Percentiles rank a stretch among this genome's conserved stretches.
phyloP scores from a whole-genome alignment of 2,888 invertebrate genomes.

The Minunthozetes semirufus region DNA sequence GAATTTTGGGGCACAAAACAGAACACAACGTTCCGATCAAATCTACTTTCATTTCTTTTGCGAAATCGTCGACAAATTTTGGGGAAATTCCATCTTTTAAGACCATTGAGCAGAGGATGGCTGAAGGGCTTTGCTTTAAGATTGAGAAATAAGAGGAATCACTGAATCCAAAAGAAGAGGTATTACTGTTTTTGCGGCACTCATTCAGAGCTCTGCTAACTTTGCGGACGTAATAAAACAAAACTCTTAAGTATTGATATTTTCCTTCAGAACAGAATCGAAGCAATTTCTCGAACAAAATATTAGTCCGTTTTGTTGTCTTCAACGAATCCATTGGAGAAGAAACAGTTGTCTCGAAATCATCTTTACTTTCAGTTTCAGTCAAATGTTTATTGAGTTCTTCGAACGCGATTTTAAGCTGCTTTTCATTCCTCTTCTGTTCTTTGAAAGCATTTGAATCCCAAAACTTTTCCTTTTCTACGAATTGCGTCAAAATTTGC shows the following conservation, averaged over 20 bases:
- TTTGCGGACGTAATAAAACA: conserved; percentile 41
- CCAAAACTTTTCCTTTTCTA: not conserved
- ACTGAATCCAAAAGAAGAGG: not conserved
- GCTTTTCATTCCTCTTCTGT: not conserved
- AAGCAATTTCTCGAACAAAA: conserved; percentile 33
- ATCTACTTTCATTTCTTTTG: conserved; percentile 38
- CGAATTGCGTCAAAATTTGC: not conserved
- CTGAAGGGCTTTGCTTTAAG: conserved; percentile 42
- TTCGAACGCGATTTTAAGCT: conserved; percentile 13
- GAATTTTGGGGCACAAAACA: conserved; percentile 35
- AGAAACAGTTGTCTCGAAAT: conserved; percentile 15
- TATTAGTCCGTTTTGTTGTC: conserved; percentile 7
- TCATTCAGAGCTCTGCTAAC: conserved; percentile 40
- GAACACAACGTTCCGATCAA: conserved; percentile 36
- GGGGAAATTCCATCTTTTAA: conserved; percentile 41
- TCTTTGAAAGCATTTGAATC: not conserved
- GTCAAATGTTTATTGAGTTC: conserved; percentile 19
- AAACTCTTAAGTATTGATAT: conserved; percentile 40
- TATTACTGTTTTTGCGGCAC: conserved; percentile 39
- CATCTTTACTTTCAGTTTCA: not conserved
- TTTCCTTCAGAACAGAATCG: conserved; percentile 33
- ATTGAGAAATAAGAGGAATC: conserved; percentile 42
- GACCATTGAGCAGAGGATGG: conserved; percentile 41
- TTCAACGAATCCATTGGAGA: not conserved
- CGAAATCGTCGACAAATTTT: conserved; percentile 38